Evolutionary conservation across 1,140 invertebrate species (phyloP), one percentile per base, ranked within the genome.

Genomic region (Drosophila micromelanica): DNA sequence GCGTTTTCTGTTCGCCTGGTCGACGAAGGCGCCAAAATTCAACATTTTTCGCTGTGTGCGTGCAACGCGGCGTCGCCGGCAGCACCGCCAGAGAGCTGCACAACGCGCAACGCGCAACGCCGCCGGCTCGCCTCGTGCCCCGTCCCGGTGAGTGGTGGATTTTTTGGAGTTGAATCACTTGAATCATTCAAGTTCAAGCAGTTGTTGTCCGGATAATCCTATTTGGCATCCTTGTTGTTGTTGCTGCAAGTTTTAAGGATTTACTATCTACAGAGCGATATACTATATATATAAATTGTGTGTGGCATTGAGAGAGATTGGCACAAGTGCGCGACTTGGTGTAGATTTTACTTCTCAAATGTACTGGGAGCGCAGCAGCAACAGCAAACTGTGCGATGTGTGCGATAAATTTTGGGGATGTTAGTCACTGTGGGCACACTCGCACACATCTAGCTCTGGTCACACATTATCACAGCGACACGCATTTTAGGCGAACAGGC

Each of bases 301-400:
- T 12, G 40, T 54, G 13, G n/a, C 15, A 40, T n/a, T 67, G 77
- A 79, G 77, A 76, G 73, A 80, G 78, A 80, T 87, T 87, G 67
- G 72, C 89, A 90, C 84, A 91, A 91, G 89, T 89, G 82, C 40
- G 60, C 74, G 78, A 79, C 84, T 77, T 72, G 62, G 80, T 78
- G 84, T 85, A 91, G 89, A 91, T 91, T 91, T 91, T 87, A 84
- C 85, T 91, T 91, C 89, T 91, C 89, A 91, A 91, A 85, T 91
- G 80, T 85, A 90, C 51, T 59, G 73, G 89, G 89, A 78, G 70
- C 60, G 9, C 89, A 91, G 89, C 35, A 68, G 30, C 9, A 15
- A 4, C 35, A 57, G 32, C 37, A 27, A 32, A 15, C 42, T 43
- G 23, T 13, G 32, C 8, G n/a, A 4, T 35, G 32, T 35, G 32